Evolutionary conservation across 2,888 invertebrate species (phyloP).

Genomic region (Eristalinus sepulchralis): DNA sequence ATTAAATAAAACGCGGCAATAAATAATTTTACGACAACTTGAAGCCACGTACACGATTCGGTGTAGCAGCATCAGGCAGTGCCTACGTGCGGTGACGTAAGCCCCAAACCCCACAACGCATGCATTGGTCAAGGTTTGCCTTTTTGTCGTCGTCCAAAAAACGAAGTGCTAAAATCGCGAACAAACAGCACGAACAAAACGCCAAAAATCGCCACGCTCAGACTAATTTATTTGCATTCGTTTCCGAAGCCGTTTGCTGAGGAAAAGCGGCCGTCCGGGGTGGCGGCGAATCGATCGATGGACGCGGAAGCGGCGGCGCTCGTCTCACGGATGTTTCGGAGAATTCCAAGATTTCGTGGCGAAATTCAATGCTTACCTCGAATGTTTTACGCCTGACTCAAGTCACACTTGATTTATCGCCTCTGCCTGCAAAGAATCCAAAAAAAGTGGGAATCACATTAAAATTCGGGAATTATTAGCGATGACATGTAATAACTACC

Average conservation of each 20-base stretch:
- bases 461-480: slow-evolving; percentile 26
- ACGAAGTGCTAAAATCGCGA: neutral
- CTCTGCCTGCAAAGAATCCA: slow-evolving; percentile 48
- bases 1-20: neutral
- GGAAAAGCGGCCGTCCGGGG: neutral
- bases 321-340: slow-evolving; percentile 7
- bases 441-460: slow-evolving; percentile 28
- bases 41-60: neutral
- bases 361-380: slow-evolving; percentile 60
- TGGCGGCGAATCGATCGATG: neutral
- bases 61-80: neutral
- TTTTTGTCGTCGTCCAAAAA: neutral
- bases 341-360: slow-evolving; percentile 41
- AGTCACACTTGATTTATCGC: slow-evolving; percentile 58
- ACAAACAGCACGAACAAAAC: slow-evolving; percentile 19
- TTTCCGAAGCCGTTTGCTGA: slow-evolving; percentile 22
- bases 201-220: slow-evolving; percentile 15
- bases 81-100: slow-evolving; percentile 18
- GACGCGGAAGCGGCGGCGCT: neutral
- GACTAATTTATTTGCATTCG: slow-evolving; percentile 59
- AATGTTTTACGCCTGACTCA: slow-evolving; percentile 54
- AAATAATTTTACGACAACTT: slow-evolving; percentile 1
- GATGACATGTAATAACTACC: slow-evolving; percentile 8
- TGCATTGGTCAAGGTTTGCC: slow-evolving; percentile 54
- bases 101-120: neutral